These are phyloP conservation scores for Rhinolophus sinicus DNA, from an alignment of 2,113 vertebrate species.

Conservation along the genomic window DNA sequence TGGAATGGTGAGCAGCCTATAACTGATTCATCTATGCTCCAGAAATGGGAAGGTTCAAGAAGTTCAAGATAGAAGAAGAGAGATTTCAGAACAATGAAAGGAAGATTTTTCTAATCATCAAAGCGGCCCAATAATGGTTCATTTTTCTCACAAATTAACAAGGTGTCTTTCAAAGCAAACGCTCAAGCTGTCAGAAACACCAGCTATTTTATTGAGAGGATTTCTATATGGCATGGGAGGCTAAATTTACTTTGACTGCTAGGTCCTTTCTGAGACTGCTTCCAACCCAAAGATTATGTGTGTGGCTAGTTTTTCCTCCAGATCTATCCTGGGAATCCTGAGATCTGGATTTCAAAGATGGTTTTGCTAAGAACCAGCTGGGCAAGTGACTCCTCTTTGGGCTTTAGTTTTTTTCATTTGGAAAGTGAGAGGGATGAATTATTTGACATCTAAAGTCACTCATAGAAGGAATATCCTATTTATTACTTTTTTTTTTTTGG, in stretches of 20 bases:
- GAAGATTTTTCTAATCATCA: background rate
- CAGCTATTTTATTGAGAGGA: background rate
- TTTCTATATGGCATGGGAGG: background rate
- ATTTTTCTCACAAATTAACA: background rate
- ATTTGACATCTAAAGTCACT: background rate
- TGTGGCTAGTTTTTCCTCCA: background rate
- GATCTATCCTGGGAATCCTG: background rate
- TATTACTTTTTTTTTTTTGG: background rate
- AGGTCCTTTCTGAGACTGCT: background rate
- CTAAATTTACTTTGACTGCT: background rate
- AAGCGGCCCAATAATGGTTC: background rate
- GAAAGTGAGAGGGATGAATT: background rate
- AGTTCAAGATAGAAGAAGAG: background rate
- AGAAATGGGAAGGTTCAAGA: background rate
- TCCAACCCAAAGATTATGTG: background rate
- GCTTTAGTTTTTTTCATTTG: background rate
- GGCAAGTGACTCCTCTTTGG: background rate
- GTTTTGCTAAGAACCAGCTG: background rate
- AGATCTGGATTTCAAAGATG: background rate
- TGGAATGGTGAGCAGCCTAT: background rate
- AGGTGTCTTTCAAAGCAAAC: conserved; percentile 16
- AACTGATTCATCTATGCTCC: background rate
- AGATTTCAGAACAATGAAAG: background rate
- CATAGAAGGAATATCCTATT: background rate
- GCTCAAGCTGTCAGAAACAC: background rate